Evolutionary conservation across 2,888 invertebrate species (phyloP), one percentile per base, ranked within the genome.

Genomic region (Drosophila nr. perissopoda): DNA sequence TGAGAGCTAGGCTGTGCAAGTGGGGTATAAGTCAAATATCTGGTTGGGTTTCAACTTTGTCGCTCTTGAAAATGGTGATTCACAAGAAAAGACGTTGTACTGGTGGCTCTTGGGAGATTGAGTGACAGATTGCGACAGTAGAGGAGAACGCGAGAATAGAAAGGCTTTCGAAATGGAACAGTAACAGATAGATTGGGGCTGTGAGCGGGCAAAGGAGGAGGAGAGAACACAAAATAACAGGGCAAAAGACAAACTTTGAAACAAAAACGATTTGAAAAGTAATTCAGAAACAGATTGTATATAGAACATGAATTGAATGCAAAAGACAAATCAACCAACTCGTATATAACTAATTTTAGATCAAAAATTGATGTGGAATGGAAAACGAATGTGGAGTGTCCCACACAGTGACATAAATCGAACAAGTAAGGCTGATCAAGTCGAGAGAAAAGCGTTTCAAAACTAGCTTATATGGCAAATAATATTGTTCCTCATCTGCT

Each of bases 191-290:
- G 6, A 27, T 38, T 16, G 45, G 18, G 53, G 7, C 25, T 31
- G 63, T 27, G 29, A 25, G 51, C 25, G 29, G 8, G 34, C n/a
- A 42, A 4, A 25, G 25, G 53, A 13, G n/a, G 18, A 21, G 8
- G 4, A 13, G 45, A 11, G 40, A 51, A 27, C 27, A 36, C n/a
- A 52, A 27, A 31, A 49, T 64, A 80, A 64, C 60, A 56, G 62
- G 40, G 70, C 60, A 62, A 66, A 72, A 72, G 73, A 54, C 64
- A 84, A 87, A 87, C 70, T 84, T 84, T 85, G 69, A 71, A 84
- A 84, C 83, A 84, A 84, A 84, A 84, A 85, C 84, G 84, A 89
- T 84, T 84, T 84, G 72, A 82, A 84, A 84, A 84, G 88, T 88
- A 76, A 88, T 84, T 82, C 86, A 57, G 69, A 85, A 82, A 82